Percentiles rank a stretch among this genome's conserved stretches.
These are phyloP conservation scores for Julus scandinavius DNA, from an alignment of 2,888 invertebrate genomes.

Conservation along the genomic window DNA sequence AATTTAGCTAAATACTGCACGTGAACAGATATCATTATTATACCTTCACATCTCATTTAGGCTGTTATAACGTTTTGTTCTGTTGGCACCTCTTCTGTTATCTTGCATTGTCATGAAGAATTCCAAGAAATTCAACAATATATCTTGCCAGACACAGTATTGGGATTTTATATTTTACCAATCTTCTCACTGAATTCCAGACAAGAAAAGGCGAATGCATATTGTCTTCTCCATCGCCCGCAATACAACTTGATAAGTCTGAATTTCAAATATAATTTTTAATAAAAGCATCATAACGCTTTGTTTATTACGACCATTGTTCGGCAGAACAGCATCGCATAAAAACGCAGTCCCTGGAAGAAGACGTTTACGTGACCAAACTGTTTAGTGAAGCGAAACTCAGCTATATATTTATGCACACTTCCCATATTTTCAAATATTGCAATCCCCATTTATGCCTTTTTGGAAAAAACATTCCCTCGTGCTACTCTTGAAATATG, in stretches of 20 bases:
- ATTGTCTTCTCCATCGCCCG: neutral
- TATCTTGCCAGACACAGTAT: no score
- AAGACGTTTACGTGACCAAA: slow-evolving; percentile 7
- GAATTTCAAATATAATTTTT: slow-evolving; percentile 24
- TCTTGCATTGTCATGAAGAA: no score
- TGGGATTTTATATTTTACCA: neutral
- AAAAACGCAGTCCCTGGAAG: slow-evolving; percentile 6
- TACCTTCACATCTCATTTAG: no score
- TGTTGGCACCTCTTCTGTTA: no score
- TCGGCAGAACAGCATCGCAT: slow-evolving; percentile 7
- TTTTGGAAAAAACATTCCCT: neutral
- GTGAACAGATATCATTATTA: no score
- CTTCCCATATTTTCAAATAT: slow-evolving; percentile 15
- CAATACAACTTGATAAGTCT: slow-evolving; percentile 1
- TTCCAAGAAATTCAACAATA: no score
- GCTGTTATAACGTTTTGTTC: no score
- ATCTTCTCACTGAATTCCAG: neutral
- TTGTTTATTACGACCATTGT: slow-evolving; percentile 12
- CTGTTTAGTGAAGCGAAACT: neutral
- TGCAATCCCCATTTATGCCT: neutral
- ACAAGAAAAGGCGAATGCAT: neutral
- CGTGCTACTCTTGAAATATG: neutral
- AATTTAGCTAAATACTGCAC: no score
- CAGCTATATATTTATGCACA: slow-evolving; percentile 4
- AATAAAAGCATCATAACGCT: slow-evolving; percentile 14